Percentiles rank a stretch among this genome's conserved stretches.
Conservation (phyloP, 53 echinoderm and acorn worm species). For the Patiria pectinifera region DNA sequence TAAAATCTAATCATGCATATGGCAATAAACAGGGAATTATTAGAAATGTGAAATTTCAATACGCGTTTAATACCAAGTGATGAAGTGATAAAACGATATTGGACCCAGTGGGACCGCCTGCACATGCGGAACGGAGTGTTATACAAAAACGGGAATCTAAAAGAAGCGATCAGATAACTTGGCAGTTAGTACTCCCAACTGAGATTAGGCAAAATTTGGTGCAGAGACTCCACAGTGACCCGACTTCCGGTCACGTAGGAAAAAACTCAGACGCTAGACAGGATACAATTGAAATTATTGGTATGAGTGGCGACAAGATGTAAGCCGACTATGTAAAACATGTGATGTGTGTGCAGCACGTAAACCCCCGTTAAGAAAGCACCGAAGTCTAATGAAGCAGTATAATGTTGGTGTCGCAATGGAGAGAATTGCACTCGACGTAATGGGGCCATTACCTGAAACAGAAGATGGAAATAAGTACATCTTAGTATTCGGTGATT, state of each 20-base stretch:
- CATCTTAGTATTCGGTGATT: constrained; percentile 44
- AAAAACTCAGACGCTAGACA: neutral
- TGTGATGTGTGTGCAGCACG: constrained; percentile 44
- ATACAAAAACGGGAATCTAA: constrained; percentile 40
- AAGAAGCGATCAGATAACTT: neutral
- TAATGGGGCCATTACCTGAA: constrained; percentile 51
- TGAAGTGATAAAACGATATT: constrained; percentile 41
- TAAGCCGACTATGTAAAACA: neutral
- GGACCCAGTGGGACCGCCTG: constrained; percentile 64
- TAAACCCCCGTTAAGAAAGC: neutral
- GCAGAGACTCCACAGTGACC: neutral
- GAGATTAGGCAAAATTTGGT: neutral
- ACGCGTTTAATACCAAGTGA: too few relatives aligned
- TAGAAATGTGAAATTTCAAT: too few relatives aligned
- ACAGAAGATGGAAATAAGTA: constrained; percentile 27
- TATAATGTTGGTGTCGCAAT: constrained; percentile 47
- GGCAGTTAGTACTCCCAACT: neutral
- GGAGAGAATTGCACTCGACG: constrained; percentile 63
- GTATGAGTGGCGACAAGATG: neutral
- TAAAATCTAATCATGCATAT: too few relatives aligned
- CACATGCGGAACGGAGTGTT: constrained; percentile 3
- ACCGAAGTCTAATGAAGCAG: neutral
- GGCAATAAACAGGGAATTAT: too few relatives aligned
- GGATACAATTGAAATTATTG: neutral
- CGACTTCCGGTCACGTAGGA: neutral